phyloP scores from a whole-genome alignment of 53 echinoderm and acorn worm genomes.

The Patiria pectinifera region DNA sequence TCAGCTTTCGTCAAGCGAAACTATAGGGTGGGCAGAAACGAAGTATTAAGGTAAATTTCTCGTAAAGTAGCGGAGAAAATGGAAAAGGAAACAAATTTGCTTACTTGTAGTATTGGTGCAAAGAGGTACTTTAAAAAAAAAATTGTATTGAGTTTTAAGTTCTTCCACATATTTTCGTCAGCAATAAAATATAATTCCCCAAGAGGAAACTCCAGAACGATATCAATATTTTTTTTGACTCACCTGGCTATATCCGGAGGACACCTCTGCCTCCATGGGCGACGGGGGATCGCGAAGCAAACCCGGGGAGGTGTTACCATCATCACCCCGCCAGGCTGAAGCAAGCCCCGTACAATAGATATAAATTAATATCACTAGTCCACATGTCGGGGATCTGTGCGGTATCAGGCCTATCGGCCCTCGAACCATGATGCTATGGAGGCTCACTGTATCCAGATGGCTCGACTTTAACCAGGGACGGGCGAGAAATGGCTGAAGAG shows the following conservation, averaged over 20 bases:
- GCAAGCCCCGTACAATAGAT: neutral
- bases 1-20: too few relatives aligned
- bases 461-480: neutral
- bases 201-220: neutral
- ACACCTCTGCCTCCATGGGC: neutral
- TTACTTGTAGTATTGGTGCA: too few relatives aligned
- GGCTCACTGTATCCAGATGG: neutral
- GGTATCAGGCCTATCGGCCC: slow-evolving; percentile 2
- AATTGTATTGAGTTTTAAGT: neutral
- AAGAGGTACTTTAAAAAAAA: too few relatives aligned
- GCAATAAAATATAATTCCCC: neutral
- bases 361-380: neutral
- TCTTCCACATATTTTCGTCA: neutral
- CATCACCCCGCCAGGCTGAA: neutral
- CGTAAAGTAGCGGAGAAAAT: too few relatives aligned
- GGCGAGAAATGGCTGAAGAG: neutral
- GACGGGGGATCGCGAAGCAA: neutral
- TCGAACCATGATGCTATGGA: slow-evolving; percentile 4
- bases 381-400: neutral
- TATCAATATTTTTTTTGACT: neutral
- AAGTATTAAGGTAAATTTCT: too few relatives aligned
- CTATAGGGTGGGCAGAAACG: too few relatives aligned
- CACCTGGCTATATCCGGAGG: neutral
- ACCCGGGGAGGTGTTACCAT: neutral
- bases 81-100: too few relatives aligned